Percentiles rank a stretch among this genome's conserved stretches.
Conservation (phyloP, 2,113 vertebrate genomes). For the Pogonocichla stellata region DNA sequence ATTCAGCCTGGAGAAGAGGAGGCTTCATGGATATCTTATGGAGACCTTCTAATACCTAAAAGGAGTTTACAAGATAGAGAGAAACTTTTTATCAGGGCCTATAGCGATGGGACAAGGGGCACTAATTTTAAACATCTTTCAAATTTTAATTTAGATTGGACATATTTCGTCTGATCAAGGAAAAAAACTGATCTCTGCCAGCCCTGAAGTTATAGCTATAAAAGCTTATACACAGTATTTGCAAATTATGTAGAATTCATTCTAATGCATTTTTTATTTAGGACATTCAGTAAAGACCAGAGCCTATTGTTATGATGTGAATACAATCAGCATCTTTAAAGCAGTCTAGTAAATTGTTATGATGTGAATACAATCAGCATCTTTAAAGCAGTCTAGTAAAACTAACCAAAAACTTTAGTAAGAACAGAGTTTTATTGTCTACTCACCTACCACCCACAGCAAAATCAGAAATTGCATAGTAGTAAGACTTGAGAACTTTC, state of each 20-base stretch:
- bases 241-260: neutral
- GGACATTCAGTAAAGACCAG: neutral
- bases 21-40: neutral
- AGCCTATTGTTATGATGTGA: neutral
- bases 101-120: neutral
- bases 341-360: neutral
- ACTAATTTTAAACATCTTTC: neutral
- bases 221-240: neutral
- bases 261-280: neutral
- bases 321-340: neutral
- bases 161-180: neutral
- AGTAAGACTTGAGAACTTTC: conserved; percentile 98
- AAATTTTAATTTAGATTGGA: neutral
- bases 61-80: neutral
- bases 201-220: neutral
- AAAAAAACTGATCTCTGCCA: neutral
- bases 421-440: neutral
- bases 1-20: neutral
- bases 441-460: conserved; percentile 96
- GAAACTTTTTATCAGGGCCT: neutral
- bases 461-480: conserved; percentile 98
- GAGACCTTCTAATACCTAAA: neutral
- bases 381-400: neutral
- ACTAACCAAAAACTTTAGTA: neutral
- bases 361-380: neutral